Percentiles rank a stretch among this genome's conserved stretches.
These are phyloP conservation scores for Olivierus martensii DNA, from an alignment of 1,140 invertebrate genomes.

Conservation along the genomic window DNA sequence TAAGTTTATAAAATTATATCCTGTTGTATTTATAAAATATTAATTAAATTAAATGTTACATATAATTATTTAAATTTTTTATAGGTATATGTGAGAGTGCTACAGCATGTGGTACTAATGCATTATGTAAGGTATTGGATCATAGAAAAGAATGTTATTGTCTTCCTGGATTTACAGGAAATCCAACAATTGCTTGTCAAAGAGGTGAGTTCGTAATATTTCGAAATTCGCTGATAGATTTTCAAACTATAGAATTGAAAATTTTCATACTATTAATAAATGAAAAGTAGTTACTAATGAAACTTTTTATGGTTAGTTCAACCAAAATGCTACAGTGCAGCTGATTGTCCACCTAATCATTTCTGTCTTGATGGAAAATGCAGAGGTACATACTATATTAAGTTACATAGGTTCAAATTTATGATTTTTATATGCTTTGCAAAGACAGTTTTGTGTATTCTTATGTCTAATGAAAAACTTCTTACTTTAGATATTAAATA, in stretches of 20 bases:
- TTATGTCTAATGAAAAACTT: too few relatives aligned
- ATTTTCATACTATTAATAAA: too few relatives aligned
- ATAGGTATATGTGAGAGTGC: conserved; percentile 51
- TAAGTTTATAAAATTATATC: conserved; percentile 1
- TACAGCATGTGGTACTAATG: conserved; percentile 72
- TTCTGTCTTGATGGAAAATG: conserved; percentile 34
- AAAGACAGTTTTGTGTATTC: too few relatives aligned
- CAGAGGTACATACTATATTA: conserved; percentile 18
- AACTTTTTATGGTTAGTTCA: too few relatives aligned
- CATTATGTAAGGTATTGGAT: conserved; percentile 62
- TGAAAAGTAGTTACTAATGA: too few relatives aligned
- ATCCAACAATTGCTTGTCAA: conserved; percentile 53
- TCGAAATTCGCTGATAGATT: conserved; percentile 56
- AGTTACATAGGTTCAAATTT: too few relatives aligned
- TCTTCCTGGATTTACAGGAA: conserved; percentile 51
- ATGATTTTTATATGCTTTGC: too few relatives aligned
- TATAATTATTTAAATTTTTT: conserved; percentile 1
- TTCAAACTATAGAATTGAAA: conserved; percentile 51
- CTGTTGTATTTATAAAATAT: not conserved
- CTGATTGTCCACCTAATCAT: conserved; percentile 84
- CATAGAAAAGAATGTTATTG: conserved; percentile 65
- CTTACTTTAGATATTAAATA: too few relatives aligned
- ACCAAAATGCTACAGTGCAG: conserved; percentile 56
- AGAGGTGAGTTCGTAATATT: conserved; percentile 47
- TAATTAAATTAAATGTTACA: not conserved